Evolutionary conservation across 2,113 vertebrate species (phyloP), one percentile per base, ranked within the genome.

Genomic region (Tylochromis polylepis): DNA sequence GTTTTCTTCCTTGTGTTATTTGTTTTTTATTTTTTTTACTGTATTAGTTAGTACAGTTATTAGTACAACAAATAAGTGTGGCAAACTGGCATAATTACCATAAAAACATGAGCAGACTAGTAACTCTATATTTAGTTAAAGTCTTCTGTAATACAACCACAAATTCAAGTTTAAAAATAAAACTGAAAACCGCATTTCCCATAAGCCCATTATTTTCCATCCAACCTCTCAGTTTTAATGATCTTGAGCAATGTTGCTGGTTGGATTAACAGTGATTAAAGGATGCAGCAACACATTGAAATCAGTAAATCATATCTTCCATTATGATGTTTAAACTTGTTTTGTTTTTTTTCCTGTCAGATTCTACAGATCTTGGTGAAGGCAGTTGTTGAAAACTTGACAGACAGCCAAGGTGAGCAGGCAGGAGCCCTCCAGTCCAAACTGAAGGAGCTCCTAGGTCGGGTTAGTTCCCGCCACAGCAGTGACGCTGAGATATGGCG

Each of bases 331-430:
- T 75, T 29, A 20, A 29, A 75, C 24, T 51, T 29, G 15, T 3
- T 20, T 51, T 29, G 15, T 3, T 20, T 43, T 59, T 38, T 18
- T 5, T 34, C 78, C 22, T 84, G 49, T 22, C 94, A 99, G 99
- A 96, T 99, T 27, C 93, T 99, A 41, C 93, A 96, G 93, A 97
- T 99, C 87, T 95, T 99, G 81, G 98, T 99, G 11, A 92, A 95
- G 56, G 97, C 97, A 0, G 97, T 97, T 11, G 94, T 96, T 51
- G 95, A 97, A 46, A 96, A 97, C 56, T 86, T 98, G 88, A 58
- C 87, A 0, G 97, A 97, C 94, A 91, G 86, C 65, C 93, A 91
- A 20, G 98, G 98, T 16, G 95, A 93, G n/a, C 88, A 78, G 2
- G 96, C 96, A 0, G 90, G 85, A 2, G 70, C 90, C 27, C 93